Conservation (phyloP, 2,113 vertebrate genomes). For the Panthera tigris region DNA sequence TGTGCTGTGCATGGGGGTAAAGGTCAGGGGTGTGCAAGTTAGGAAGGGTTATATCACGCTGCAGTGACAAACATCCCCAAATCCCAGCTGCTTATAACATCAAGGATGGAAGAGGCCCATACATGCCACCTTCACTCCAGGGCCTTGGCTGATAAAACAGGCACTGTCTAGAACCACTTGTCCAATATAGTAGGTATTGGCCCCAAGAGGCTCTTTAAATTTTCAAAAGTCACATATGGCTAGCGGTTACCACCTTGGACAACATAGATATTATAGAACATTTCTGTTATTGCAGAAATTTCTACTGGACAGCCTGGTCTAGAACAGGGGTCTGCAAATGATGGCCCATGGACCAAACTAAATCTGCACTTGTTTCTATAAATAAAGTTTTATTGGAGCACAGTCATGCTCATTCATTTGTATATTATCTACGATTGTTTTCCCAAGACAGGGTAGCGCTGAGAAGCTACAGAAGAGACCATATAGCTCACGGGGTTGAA, state of each 20-base stretch:
- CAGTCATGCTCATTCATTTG: neutral
- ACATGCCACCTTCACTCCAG: neutral
- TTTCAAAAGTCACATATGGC: neutral
- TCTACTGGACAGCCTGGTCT: neutral
- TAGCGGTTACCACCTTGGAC: neutral
- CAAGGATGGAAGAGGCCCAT: neutral
- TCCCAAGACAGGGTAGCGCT: neutral
- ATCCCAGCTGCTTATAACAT: neutral
- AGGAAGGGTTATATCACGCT: neutral
- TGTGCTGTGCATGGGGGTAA: neutral
- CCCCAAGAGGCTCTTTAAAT: neutral
- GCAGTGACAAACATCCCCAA: neutral
- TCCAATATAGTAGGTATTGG: neutral
- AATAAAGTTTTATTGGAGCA: constrained; percentile 36
- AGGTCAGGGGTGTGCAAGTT: neutral
- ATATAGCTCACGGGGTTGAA: neutral
- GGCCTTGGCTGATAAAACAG: neutral
- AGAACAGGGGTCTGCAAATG: neutral
- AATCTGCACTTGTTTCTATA: neutral
- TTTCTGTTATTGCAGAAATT: neutral
- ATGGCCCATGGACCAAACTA: neutral
- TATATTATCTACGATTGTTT: neutral
- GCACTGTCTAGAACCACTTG: neutral
- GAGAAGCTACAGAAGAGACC: neutral
- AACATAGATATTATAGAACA: neutral